Conservation (phyloP, 2,888 invertebrate genomes). For the Heliconius ethilla region DNA sequence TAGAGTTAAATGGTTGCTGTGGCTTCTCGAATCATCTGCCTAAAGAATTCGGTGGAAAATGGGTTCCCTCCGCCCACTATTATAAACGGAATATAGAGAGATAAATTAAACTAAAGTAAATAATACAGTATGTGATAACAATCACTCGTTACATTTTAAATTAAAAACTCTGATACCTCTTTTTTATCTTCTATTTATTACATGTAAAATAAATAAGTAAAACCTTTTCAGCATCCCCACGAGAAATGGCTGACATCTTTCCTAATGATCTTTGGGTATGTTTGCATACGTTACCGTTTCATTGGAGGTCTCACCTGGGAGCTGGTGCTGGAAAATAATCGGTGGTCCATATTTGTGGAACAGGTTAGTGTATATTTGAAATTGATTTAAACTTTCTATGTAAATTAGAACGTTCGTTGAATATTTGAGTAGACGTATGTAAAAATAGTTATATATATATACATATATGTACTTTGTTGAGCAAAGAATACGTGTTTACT, state of each 20-base stretch:
- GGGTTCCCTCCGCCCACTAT: too few species aligned
- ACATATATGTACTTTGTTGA: not conserved
- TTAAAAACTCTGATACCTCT: not conserved
- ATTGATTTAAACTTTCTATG: not conserved
- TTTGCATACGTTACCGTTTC: constrained; percentile 64
- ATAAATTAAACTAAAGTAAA: too few species aligned
- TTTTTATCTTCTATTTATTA: not conserved
- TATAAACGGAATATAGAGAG: too few species aligned
- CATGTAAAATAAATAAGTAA: not conserved
- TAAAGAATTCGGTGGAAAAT: too few species aligned
- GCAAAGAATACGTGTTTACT: not conserved
- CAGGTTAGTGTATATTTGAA: constrained; percentile 51
- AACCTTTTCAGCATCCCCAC: constrained; percentile 49
- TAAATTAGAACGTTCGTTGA: not conserved
- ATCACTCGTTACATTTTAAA: not conserved
- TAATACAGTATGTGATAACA: not conserved
- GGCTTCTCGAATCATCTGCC: too few species aligned
- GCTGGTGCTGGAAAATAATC: constrained; percentile 56
- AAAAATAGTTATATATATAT: not conserved
- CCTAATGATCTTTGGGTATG: constrained; percentile 65
- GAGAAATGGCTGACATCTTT: constrained; percentile 66
- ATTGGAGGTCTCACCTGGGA: constrained; percentile 72
- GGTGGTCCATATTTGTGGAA: constrained; percentile 65
- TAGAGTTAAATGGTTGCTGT: not conserved
- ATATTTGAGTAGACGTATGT: not conserved